Conservation (phyloP, 2,113 vertebrate genomes). For the Piliocolobus tephrosceles region DNA sequence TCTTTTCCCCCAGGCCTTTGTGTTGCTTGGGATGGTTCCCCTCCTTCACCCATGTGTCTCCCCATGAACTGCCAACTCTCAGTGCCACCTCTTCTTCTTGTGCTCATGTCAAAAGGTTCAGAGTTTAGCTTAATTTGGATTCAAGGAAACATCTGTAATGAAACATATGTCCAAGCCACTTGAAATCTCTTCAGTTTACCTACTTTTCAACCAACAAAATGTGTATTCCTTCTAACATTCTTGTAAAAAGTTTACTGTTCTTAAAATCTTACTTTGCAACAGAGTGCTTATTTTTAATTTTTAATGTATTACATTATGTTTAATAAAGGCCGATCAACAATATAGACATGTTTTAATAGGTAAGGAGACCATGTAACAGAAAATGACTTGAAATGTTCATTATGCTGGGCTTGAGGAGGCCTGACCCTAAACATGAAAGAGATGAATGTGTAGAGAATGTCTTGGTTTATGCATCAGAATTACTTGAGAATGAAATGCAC, state of each 20-base stretch:
- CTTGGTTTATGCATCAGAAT: constrained; percentile 41
- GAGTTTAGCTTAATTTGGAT: neutral
- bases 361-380: neutral
- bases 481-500: constrained; percentile 47
- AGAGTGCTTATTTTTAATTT: constrained; percentile 3
- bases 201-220: neutral
- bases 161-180: neutral
- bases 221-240: neutral
- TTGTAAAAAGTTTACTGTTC: neutral
- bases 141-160: neutral
- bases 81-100: neutral
- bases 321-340: neutral
- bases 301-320: neutral
- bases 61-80: neutral
- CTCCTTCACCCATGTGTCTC: neutral
- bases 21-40: neutral
- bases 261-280: neutral
- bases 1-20: neutral
- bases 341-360: neutral
- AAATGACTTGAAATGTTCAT: neutral
- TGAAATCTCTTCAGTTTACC: neutral
- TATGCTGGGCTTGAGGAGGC: neutral
- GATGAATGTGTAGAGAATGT: neutral
- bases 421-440: neutral
- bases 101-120: neutral